Conservation (phyloP, 1,140 invertebrate genomes). For the Maniola jurtina region DNA sequence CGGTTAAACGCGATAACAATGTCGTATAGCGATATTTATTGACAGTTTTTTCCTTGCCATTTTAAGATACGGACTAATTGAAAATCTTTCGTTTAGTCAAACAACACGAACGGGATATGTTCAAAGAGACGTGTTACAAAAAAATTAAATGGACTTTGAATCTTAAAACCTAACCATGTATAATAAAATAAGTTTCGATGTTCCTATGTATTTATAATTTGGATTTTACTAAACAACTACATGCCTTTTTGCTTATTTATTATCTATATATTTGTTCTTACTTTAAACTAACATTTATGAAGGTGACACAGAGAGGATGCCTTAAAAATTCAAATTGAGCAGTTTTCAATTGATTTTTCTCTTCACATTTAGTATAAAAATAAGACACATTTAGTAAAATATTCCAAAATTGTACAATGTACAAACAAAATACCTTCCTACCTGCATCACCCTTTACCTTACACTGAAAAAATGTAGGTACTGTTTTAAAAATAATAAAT, state of each 20-base stretch:
- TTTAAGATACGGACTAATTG: background rate
- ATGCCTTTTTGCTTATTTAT: background rate
- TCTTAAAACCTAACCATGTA: too few species aligned
- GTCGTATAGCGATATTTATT: too few species aligned
- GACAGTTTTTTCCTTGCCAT: too few species aligned
- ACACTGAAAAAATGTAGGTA: background rate
- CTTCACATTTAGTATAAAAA: background rate
- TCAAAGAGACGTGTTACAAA: background rate
- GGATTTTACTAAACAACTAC: background rate
- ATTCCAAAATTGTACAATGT: background rate
- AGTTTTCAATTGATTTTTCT: background rate
- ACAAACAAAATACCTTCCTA: background rate
- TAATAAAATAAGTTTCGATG: background rate
- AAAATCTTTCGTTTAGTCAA: background rate
- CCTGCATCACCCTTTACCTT: constrained; percentile 7
- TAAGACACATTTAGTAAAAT: background rate
- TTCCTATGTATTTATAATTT: background rate
- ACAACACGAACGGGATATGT: background rate
- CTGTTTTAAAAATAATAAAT: background rate
- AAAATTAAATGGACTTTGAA: background rate
- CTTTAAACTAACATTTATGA: background rate
- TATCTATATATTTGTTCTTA: background rate
- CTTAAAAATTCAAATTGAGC: background rate
- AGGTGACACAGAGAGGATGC: background rate
- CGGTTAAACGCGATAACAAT: too few species aligned